These are phyloP conservation scores for Ginglymostoma cirratum DNA, from an alignment of 2,113 vertebrate genomes.

Conservation along the genomic window DNA sequence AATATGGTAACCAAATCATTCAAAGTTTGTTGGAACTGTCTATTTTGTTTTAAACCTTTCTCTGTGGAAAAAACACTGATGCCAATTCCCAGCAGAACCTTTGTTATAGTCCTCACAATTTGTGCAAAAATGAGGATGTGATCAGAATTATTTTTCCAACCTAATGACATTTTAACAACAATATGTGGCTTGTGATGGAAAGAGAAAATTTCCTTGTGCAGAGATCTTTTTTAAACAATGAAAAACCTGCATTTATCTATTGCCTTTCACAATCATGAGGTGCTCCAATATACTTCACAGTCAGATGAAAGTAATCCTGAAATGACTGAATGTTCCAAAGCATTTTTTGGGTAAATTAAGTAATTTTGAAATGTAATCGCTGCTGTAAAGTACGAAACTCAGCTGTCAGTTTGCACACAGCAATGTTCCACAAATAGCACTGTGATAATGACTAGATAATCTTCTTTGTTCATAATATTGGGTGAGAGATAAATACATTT, in stretches of 20 bases:
- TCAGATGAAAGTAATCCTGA: background rate
- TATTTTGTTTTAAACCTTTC: constrained; percentile 1
- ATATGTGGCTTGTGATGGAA: background rate
- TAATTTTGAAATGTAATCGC: background rate
- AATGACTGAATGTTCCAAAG: background rate
- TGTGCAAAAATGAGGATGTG: background rate
- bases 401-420: background rate
- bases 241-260: background rate
- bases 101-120: background rate
- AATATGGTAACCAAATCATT: constrained; percentile 16
- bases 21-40: background rate
- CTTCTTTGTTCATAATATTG: too few relatives aligned
- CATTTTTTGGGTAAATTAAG: too few relatives aligned
- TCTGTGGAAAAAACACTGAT: background rate
- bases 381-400: background rate
- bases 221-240: background rate
- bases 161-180: background rate
- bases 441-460: background rate
- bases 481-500: too few relatives aligned
- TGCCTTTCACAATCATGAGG: too few relatives aligned
- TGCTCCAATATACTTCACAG: background rate
- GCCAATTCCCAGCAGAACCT: background rate
- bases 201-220: background rate
- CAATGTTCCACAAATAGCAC: background rate
- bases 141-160: background rate